phyloP scores from a whole-genome alignment of 92 coral and sea anemone species.

The Heliopora coerulea region DNA sequence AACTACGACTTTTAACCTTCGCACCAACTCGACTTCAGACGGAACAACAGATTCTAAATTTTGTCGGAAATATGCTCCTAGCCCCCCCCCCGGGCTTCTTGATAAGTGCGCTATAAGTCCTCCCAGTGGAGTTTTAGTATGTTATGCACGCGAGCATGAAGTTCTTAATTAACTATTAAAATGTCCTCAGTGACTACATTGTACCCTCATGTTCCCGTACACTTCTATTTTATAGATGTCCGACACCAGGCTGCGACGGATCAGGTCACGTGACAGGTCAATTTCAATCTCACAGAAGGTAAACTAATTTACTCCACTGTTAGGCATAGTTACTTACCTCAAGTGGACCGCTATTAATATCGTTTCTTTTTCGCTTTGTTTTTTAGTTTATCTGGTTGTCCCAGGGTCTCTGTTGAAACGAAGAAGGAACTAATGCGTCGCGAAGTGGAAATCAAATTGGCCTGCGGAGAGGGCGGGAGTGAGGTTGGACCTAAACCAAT shows the following conservation, averaged over 20 bases:
- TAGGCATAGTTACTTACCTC: neutral
- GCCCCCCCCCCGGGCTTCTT: too few species aligned
- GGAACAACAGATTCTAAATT: too few species aligned
- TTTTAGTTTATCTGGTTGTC: slow-evolving; percentile 93
- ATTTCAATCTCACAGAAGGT: slow-evolving; percentile 98
- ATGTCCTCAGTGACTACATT: too few species aligned
- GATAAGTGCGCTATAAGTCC: too few species aligned
- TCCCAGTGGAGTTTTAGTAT: too few species aligned
- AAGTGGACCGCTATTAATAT: neutral
- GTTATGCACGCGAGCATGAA: too few species aligned
- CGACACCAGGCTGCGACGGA: slow-evolving; percentile 98
- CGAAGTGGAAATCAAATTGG: slow-evolving; percentile 85
- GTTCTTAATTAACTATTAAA: too few species aligned
- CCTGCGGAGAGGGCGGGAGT: slow-evolving; percentile 32
- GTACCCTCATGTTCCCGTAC: too few species aligned
- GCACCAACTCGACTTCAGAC: too few species aligned
- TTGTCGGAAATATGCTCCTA: too few species aligned
- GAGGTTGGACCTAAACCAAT: slow-evolving; percentile 64
- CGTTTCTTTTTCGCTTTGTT: neutral
- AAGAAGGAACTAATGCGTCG: slow-evolving; percentile 92
- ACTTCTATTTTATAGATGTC: too few species aligned
- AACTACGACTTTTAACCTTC: too few species aligned
- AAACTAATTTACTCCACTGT: neutral
- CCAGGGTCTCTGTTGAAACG: slow-evolving; percentile 85
- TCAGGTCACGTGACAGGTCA: slow-evolving; percentile 97